Base-by-base conservation (phyloP, 2,888 invertebrate genomes). In the Nowickia ferox region DNA sequence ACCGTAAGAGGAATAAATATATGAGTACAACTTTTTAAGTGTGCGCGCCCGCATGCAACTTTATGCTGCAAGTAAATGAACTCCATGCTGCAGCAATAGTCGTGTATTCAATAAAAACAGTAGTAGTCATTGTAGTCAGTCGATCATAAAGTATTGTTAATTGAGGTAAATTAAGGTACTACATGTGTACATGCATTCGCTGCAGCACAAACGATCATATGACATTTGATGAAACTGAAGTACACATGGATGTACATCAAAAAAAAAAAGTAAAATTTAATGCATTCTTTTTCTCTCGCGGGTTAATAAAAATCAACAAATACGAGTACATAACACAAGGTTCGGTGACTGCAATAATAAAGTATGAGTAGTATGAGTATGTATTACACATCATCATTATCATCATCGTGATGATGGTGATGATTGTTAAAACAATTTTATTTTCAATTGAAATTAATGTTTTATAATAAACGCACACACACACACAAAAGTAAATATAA, bases 111-210 rank as follows among this genome's bases (percentile, higher is more conserved):
- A 71, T 63, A 51, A 81, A 13, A 63, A 22, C 38, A 65, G 46
- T 57, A 57, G 57, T 77, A 51, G 53, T 53, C 40, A 65, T 46
- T 74, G 83, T 61, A 59, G 46, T 68, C 66, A 59, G 46, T 68
- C 66, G 65, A 59, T 59, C 66, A 46, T 84, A 78, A 75, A 71
- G 84, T 76, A 65, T 84, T 82, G 81, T 92, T 92, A 92, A 92
- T 92, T 92, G 92, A 92, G 90, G 90, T 92, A 92, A 92, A 92
- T 92, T 92, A 92, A 92, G 92, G 92, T 92, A 90, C 30, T 30
- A 30, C 30, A 30, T 30, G 30, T 30, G 30, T 30, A 30, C 30
- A 30, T 5, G 30, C 79, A 69, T 65, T 63, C 55, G 69, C 68
- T 63, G 61, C 79, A 69, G 38, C 76, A 68, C 46, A 68, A 74